Percentiles rank a stretch among this genome's conserved stretches.
Conservation (phyloP, 2,113 vertebrate genomes). For the Aspiorhynchus laticeps region DNA sequence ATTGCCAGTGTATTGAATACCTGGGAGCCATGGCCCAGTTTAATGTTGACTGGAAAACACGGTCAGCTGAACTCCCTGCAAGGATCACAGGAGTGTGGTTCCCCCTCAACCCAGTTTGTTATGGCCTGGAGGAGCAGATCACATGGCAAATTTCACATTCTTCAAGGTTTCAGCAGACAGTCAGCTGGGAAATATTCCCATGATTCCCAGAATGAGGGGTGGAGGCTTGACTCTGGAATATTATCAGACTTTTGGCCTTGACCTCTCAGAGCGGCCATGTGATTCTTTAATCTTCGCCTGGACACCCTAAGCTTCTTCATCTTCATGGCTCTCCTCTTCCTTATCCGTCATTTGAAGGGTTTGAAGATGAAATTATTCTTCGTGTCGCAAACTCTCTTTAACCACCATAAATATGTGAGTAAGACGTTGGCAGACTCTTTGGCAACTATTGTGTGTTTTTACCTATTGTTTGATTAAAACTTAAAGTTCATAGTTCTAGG, state of each 20-base stretch:
- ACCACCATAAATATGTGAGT: slow-evolving; percentile 51
- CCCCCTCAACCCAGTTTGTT: slow-evolving; percentile 2
- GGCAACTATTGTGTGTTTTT: background rate
- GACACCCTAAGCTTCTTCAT: background rate
- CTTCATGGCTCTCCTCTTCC: slow-evolving; percentile 44
- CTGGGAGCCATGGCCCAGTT: background rate
- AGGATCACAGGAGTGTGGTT: slow-evolving; percentile 44
- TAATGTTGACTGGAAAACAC: background rate
- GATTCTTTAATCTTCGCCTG: slow-evolving; percentile 16
- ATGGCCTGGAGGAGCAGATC: slow-evolving; percentile 44
- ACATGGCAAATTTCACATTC: slow-evolving; percentile 61
- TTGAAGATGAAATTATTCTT: slow-evolving; percentile 49
- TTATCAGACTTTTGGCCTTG: background rate
- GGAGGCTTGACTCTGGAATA: background rate
- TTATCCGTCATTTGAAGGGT: slow-evolving; percentile 39
- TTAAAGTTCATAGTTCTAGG: background rate
- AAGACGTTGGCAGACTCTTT: background rate
- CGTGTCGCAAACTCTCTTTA: slow-evolving; percentile 44
- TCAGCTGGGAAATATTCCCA: slow-evolving; percentile 16
- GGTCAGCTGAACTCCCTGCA: background rate
- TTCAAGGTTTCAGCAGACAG: slow-evolving; percentile 46
- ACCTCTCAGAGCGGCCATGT: slow-evolving; percentile 26
- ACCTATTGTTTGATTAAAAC: background rate
- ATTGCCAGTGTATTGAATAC: background rate
- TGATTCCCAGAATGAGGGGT: slow-evolving; percentile 24